These are phyloP conservation scores for Nomada goodeniana DNA, from an alignment of 2,888 invertebrate species.

Conservation along the genomic window DNA sequence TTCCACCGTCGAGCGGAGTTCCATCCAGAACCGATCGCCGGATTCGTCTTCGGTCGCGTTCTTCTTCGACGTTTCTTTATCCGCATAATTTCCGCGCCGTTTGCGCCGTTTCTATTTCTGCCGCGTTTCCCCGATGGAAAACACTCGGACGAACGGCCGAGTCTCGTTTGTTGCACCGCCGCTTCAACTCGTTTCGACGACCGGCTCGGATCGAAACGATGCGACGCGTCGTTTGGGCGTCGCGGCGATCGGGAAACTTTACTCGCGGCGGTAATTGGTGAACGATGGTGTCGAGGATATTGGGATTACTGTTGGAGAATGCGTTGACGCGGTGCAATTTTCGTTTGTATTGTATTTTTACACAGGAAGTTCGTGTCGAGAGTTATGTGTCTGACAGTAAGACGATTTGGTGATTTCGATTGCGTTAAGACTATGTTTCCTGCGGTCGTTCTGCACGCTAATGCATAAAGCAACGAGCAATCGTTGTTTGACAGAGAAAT, in stretches of 20 bases:
- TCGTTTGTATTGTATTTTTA: not conserved
- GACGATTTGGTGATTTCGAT: conserved; percentile 8
- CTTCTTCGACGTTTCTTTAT: not conserved
- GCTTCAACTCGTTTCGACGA: not conserved
- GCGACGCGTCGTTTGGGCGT: not conserved
- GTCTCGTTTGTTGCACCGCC: conserved; percentile 7
- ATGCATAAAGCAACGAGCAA: no score
- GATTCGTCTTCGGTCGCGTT: conserved; percentile 3
- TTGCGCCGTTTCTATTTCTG: not conserved
- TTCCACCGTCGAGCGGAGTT: not conserved
- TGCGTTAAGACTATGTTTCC: no score
- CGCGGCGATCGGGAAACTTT: not conserved
- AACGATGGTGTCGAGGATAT: not conserved
- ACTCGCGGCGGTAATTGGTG: not conserved
- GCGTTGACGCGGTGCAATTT: conserved; percentile 19
- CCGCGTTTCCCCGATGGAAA: not conserved
- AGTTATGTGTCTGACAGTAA: no score
- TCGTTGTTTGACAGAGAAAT: no score
- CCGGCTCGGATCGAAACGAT: not conserved
- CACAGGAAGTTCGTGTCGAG: conserved; percentile 4
- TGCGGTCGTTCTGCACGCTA: no score
- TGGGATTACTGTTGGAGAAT: no score
- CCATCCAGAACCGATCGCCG: not conserved
- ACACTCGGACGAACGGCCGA: not conserved
- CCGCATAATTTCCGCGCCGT: conserved; percentile 12